phyloP scores from a whole-genome alignment of 2,888 invertebrate species.

The Resseliella maxima region DNA sequence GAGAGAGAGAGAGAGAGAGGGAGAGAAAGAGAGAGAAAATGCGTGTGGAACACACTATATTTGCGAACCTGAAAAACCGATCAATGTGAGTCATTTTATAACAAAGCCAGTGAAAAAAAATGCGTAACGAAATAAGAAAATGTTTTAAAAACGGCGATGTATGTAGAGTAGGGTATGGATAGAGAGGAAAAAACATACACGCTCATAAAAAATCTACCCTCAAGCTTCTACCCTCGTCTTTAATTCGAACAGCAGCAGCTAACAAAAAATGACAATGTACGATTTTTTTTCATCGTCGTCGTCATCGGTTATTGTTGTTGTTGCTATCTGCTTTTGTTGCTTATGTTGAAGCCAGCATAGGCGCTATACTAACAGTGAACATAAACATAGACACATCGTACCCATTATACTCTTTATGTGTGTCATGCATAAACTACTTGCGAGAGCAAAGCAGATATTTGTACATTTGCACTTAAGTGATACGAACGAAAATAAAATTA shows the following conservation, averaged over 20 bases:
- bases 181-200: constrained; percentile 16
- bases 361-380: constrained; percentile 14
- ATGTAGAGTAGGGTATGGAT: constrained; percentile 40
- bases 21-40: no score
- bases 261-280: constrained; percentile 51
- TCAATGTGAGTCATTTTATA: constrained; percentile 51
- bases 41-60: constrained; percentile 48
- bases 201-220: constrained; percentile 40
- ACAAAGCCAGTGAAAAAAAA: constrained; percentile 40
- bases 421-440: constrained; percentile 30
- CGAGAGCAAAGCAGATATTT: neutral
- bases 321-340: neutral
- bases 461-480: constrained; percentile 18
- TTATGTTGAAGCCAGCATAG: neutral
- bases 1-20: no score
- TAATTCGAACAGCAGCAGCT: constrained; percentile 41
- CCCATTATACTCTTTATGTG: constrained; percentile 6
- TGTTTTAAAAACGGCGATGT: constrained; percentile 51
- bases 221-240: constrained; percentile 48
- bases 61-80: constrained; percentile 53
- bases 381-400: constrained; percentile 43
- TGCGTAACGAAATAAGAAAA: constrained; percentile 51
- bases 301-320: neutral
- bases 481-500: constrained; percentile 3
- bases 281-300: constrained; percentile 16